phyloP scores from a whole-genome alignment of 2,888 invertebrate genomes.

The Erannis defoliaria region DNA sequence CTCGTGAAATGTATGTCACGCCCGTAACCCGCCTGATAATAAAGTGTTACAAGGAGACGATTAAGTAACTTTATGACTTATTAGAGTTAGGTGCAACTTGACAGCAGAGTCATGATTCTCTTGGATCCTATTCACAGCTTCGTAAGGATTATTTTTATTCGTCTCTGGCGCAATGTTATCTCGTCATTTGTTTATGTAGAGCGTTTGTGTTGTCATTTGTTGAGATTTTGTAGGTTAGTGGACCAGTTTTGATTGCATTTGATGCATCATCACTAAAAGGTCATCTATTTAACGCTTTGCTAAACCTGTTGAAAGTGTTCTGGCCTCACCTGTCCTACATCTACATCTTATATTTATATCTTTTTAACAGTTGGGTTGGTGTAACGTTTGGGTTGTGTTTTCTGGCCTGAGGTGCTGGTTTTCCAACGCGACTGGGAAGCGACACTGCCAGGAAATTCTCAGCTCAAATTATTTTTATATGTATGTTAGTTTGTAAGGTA shows the following conservation, averaged over 20 bases:
- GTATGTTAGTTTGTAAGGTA: too few relatives aligned
- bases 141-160: constrained; percentile 48
- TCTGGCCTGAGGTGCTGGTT: too few relatives aligned
- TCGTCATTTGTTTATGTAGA: constrained; percentile 18
- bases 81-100: constrained; percentile 45
- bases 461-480: too few relatives aligned
- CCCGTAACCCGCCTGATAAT: constrained; percentile 80
- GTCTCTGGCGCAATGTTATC: constrained; percentile 13
- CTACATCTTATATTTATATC: too few relatives aligned
- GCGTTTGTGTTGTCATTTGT: constrained; percentile 21
- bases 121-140: constrained; percentile 47
- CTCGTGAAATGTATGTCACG: constrained; percentile 77
- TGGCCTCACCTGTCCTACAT: too few relatives aligned
- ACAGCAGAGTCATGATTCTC: constrained; percentile 45
- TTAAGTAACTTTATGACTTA: constrained; percentile 74
- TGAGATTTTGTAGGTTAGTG: constrained; percentile 10
- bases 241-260: constrained; percentile 15
- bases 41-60: constrained; percentile 82
- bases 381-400: too few relatives aligned
- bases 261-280: neutral
- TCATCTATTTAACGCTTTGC: neutral
- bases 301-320: too few relatives aligned
- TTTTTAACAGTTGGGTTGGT: too few relatives aligned
- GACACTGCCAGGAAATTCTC: too few relatives aligned
- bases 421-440: too few relatives aligned